Conservation (phyloP, 1,140 invertebrate genomes). For the Maconellicoccus hirsutus region DNA sequence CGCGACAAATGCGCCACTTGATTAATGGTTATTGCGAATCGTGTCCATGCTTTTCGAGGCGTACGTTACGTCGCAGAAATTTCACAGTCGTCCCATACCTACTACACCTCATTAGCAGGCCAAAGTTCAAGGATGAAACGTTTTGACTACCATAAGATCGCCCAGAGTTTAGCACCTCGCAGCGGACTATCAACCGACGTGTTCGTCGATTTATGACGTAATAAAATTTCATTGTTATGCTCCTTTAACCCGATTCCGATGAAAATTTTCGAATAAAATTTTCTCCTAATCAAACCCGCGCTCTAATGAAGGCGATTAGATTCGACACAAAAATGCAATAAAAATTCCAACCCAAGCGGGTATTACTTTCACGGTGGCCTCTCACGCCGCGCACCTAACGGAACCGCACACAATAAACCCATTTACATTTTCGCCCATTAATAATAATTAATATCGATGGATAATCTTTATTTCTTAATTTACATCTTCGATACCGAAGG, state of each 20-base stretch:
- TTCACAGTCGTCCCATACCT: too few species aligned
- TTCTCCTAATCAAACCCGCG: background rate
- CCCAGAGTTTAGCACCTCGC: too few species aligned
- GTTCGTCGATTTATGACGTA: too few species aligned
- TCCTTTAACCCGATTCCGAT: background rate
- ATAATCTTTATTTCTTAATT: constrained; percentile 4
- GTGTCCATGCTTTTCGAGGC: background rate
- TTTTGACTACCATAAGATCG: too few species aligned
- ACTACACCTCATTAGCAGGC: too few species aligned
- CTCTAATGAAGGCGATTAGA: background rate
- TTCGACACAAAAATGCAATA: background rate
- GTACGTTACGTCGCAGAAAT: too few species aligned
- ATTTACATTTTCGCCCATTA: background rate
- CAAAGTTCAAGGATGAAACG: too few species aligned
- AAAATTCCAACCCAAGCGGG: background rate
- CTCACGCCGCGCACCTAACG: background rate
- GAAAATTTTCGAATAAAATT: background rate
- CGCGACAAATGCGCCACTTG: background rate
- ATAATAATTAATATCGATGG: constrained; percentile 1
- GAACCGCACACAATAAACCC: background rate
- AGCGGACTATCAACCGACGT: too few species aligned
- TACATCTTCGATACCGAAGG: background rate
- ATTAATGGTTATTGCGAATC: constrained; percentile 2
- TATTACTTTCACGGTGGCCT: constrained; percentile 1
- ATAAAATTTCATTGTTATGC: too few species aligned